These are phyloP conservation scores for Neostethus bicornis DNA, from an alignment of 2,797 vertebrate genomes.

Conservation along the genomic window DNA sequence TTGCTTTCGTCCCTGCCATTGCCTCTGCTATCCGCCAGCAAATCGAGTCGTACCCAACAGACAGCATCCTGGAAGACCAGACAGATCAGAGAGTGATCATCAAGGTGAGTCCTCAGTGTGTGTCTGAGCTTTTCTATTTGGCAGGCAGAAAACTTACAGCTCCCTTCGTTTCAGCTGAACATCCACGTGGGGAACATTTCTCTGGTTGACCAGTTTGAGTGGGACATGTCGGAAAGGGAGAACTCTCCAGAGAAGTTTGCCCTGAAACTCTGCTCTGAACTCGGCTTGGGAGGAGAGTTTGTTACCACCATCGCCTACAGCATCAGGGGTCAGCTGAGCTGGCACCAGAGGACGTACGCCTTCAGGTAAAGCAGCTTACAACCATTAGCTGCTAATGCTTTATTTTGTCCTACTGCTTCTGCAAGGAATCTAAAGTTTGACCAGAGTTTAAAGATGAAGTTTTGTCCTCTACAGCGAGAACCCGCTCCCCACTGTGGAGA, in stretches of 20 bases:
- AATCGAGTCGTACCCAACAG: conserved; percentile 95
- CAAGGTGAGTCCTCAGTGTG: conserved; percentile 84
- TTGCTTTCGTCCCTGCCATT: conserved; percentile 96
- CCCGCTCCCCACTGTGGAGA: conserved; percentile 94
- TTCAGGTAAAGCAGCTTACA: too few species aligned
- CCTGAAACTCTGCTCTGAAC: conserved; percentile 96
- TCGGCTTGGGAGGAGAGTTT: conserved; percentile 95
- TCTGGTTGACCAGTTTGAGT: conserved; percentile 98
- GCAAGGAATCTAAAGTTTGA: too few species aligned
- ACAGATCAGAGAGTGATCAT: conserved; percentile 97
- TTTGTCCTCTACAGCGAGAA: too few species aligned
- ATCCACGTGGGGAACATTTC: conserved; percentile 99
- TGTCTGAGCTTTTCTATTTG: too few species aligned
- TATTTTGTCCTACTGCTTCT: too few species aligned
- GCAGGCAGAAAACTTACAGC: too few species aligned
- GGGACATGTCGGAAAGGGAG: conserved; percentile 99
- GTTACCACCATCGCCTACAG: conserved; percentile 99
- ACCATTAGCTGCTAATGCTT: too few species aligned
- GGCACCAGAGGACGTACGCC: conserved; percentile 98
- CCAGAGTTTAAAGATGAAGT: too few species aligned
- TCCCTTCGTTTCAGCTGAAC: conserved; percentile 95
- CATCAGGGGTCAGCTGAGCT: conserved; percentile 97
- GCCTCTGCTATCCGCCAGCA: conserved; percentile 97
- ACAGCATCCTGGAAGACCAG: conserved; percentile 96
- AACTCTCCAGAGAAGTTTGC: conserved; percentile 97